Conservation (phyloP, 1,140 invertebrate species). For the Ceratina japonica region DNA sequence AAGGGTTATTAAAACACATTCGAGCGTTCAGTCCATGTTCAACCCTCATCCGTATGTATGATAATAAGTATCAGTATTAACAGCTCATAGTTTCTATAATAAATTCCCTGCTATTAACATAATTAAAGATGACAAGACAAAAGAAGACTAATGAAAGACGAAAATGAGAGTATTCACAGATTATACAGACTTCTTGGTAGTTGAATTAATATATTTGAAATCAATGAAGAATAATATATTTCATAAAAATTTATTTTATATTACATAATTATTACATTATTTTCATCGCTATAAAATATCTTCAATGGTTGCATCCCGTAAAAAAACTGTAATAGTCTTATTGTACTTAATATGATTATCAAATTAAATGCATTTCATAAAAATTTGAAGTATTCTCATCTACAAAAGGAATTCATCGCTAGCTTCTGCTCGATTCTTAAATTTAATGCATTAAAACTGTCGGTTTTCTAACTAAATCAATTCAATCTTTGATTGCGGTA, state of each 20-base stretch:
- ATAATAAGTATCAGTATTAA: too few species aligned
- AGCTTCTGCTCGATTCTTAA: neutral
- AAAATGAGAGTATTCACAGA: too few species aligned
- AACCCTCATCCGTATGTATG: too few species aligned
- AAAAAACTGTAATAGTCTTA: neutral
- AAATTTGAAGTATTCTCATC: neutral
- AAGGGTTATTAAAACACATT: too few species aligned
- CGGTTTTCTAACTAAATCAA: neutral
- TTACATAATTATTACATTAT: conserved; percentile 3
- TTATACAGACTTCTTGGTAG: too few species aligned
- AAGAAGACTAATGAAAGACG: too few species aligned
- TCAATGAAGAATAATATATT: neutral
- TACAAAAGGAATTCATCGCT: conserved; percentile 2
- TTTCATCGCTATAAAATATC: neutral
- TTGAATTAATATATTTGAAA: too few species aligned
- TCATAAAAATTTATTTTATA: conserved; percentile 1
- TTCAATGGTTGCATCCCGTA: neutral
- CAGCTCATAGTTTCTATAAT: too few species aligned
- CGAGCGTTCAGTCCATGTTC: too few species aligned
- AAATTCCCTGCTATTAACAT: too few species aligned
- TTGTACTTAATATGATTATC: conserved; percentile 8
- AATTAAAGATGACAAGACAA: too few species aligned
- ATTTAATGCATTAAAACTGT: neutral
- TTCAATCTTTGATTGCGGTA: neutral
- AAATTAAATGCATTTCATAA: conserved; percentile 15